Percentiles rank a stretch among this genome's conserved stretches.
Evolutionary conservation across 1,140 invertebrate genomes (phyloP).

Genomic region (Planococcus citri): DNA sequence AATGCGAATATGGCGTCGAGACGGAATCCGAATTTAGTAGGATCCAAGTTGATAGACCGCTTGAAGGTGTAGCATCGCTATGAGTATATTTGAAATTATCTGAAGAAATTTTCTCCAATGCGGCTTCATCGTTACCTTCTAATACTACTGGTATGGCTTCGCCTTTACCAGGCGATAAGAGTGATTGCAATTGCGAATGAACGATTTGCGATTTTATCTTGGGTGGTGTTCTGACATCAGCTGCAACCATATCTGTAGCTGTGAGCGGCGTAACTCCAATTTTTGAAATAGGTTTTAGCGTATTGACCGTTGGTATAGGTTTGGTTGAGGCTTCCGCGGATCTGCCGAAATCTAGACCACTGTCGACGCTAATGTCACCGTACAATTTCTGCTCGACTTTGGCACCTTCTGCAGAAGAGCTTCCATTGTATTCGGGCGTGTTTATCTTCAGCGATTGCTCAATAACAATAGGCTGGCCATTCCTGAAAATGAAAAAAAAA

Average conservation of each 20-base stretch:
- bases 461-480: not conserved
- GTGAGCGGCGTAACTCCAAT: conserved; percentile 22
- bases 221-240: conserved; percentile 46
- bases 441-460: not conserved
- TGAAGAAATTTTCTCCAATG: conserved; percentile 26
- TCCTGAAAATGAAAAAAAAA: not conserved
- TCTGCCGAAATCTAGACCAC: not conserved
- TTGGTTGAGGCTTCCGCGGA: not conserved
- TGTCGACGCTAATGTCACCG: not conserved
- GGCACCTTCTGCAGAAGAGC: not conserved
- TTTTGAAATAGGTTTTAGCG: not conserved
- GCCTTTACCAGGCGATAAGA: conserved; percentile 31
- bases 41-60: conserved; percentile 43
- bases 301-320: not conserved
- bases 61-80: conserved; percentile 29
- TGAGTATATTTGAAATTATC: conserved; percentile 33
- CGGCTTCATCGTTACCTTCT: conserved; percentile 34
- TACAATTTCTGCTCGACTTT: not conserved
- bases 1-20: conserved; percentile 34
- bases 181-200: conserved; percentile 20
- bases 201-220: conserved; percentile 37
- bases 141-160: conserved; percentile 43
- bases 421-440: not conserved
- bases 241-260: conserved; percentile 33
- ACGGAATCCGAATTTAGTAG: conserved; percentile 44